Evolutionary conservation across 2,797 vertebrate genomes (phyloP).

Genomic region (Myotis planiceps): DNA sequence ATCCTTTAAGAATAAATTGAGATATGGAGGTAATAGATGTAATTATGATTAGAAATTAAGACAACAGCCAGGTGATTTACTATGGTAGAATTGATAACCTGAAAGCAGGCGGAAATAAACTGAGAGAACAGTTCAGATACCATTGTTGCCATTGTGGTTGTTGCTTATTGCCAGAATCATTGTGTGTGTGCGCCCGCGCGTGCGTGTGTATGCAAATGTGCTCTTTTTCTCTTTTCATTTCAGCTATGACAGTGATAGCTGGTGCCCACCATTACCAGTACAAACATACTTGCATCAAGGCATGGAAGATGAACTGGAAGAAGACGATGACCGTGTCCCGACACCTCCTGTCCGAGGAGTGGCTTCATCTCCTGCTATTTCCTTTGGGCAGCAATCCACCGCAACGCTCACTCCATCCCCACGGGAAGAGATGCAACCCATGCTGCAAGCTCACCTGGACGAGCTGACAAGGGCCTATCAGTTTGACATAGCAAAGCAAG

Average conservation of each 20-base stretch:
- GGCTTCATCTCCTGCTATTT: constrained; percentile 97
- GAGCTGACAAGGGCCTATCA: constrained; percentile 98
- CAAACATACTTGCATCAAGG: constrained; percentile 99
- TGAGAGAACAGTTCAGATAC: background rate
- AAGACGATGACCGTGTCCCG: constrained; percentile 97
- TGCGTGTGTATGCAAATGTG: background rate
- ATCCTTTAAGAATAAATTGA: constrained; percentile 30
- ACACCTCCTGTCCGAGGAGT: constrained; percentile 97
- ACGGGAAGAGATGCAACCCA: constrained; percentile 97
- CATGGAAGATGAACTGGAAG: constrained; percentile 98
- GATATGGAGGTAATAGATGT: constrained; percentile 41
- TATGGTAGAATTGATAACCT: background rate
- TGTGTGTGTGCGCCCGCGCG: background rate
- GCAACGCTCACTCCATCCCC: constrained; percentile 99
- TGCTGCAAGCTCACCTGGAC: constrained; percentile 97
- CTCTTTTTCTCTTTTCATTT: constrained; percentile 49
- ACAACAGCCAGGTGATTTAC: constrained; percentile 56
- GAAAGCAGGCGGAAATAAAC: background rate
- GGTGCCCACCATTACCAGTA: constrained; percentile 96
- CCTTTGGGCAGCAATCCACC: constrained; percentile 98
- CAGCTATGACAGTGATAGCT: constrained; percentile 97
- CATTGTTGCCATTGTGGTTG: background rate
- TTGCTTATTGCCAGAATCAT: background rate
- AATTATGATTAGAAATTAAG: constrained; percentile 63
- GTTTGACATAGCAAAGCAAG: constrained; percentile 97